These are phyloP conservation scores for Schizopygopsis pylzovi DNA, from an alignment of 2,797 vertebrate species.

Conservation along the genomic window DNA sequence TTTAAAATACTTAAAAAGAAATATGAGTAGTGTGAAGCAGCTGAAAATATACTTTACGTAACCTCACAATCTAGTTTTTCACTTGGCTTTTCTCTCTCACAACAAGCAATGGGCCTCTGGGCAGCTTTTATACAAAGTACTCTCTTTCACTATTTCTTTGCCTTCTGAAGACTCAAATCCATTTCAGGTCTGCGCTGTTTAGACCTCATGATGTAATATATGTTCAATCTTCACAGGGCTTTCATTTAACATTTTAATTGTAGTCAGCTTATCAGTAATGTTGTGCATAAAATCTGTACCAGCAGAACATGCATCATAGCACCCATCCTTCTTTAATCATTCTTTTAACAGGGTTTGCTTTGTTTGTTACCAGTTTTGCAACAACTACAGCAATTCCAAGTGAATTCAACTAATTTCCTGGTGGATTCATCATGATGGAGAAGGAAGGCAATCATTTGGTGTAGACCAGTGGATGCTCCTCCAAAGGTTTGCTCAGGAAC, in stretches of 20 bases:
- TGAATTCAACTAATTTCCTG: background rate
- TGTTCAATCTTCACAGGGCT: background rate
- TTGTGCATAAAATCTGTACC: background rate
- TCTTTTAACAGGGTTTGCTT: background rate
- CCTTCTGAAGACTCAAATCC: slow-evolving; percentile 38
- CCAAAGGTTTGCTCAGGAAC: background rate
- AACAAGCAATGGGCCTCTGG: slow-evolving; percentile 34
- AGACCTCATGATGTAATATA: background rate
- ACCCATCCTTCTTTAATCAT: background rate
- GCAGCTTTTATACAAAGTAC: slow-evolving; percentile 48
- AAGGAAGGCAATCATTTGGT: background rate
- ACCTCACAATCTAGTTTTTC: slow-evolving; percentile 10
- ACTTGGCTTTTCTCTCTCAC: background rate
- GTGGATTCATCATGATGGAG: background rate
- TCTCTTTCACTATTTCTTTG: slow-evolving; percentile 5
- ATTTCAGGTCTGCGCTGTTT: background rate
- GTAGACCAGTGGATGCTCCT: background rate
- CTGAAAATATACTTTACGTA: background rate
- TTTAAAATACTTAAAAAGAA: background rate
- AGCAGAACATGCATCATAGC: background rate
- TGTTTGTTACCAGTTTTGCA: background rate
- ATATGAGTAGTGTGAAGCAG: background rate
- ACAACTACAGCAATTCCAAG: background rate
- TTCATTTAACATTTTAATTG: slow-evolving; percentile 7
- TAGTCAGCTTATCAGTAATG: background rate